Percentiles rank a stretch among this genome's conserved stretches.
These are phyloP conservation scores for Chaetophractus vellerosus DNA, from an alignment of 2,797 vertebrate species.

Conservation along the genomic window DNA sequence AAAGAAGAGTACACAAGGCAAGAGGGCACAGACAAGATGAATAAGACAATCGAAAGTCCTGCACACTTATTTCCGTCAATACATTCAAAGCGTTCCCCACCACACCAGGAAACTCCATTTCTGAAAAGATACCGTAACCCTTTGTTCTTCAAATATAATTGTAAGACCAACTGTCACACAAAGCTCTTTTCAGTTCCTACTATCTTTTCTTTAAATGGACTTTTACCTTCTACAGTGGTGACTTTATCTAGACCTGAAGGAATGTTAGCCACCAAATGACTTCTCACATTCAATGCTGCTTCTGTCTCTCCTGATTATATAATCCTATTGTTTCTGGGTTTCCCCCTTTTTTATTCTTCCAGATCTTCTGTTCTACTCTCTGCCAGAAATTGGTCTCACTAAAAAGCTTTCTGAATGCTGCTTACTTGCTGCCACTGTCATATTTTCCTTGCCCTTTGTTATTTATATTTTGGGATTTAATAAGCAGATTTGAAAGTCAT, in stretches of 20 bases:
- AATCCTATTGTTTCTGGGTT: slow-evolving; percentile 37
- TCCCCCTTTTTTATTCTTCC: slow-evolving; percentile 23
- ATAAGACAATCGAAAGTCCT: neutral
- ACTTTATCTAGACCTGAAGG: slow-evolving; percentile 76
- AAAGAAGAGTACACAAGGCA: neutral
- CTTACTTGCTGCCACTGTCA: neutral
- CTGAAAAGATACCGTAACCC: neutral
- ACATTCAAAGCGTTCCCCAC: neutral
- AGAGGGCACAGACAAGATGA: neutral
- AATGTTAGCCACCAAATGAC: neutral
- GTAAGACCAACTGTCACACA: slow-evolving; percentile 47
- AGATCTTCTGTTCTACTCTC: neutral
- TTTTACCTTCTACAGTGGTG: slow-evolving; percentile 67
- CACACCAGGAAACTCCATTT: slow-evolving; percentile 50
- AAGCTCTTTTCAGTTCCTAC: slow-evolving; percentile 55
- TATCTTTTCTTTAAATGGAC: slow-evolving; percentile 39
- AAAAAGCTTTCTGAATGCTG: neutral
- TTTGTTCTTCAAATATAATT: slow-evolving; percentile 38
- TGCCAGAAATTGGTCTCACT: neutral
- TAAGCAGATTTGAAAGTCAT: neutral
- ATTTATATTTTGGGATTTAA: slow-evolving; percentile 56
- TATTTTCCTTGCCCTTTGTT: neutral
- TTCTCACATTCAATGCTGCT: neutral
- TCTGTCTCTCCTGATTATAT: neutral
- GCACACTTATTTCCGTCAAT: neutral